Conservation (phyloP, 2,888 invertebrate genomes). For the Hypena proboscidalis region DNA sequence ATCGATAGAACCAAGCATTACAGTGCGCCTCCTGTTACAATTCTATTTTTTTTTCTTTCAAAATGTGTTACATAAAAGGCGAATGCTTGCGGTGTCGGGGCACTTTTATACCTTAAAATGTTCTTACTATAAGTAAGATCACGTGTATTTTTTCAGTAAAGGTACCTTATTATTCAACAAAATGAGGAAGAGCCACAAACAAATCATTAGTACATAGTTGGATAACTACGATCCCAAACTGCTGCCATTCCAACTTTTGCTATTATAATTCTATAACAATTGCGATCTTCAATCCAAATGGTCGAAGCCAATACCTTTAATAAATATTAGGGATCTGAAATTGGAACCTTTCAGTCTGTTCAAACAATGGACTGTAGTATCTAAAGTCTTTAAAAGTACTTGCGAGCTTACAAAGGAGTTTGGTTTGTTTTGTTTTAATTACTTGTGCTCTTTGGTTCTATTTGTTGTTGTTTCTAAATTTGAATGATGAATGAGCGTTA, state of each 20-base stretch:
- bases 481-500: background rate
- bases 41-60: no score
- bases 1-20: no score
- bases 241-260: conserved; percentile 44
- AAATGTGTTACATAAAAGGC: no score
- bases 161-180: conserved; percentile 8
- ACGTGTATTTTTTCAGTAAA: background rate
- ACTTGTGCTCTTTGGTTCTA: conserved; percentile 13
- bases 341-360: conserved; percentile 46
- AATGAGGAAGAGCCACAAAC: conserved; percentile 19
- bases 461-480: background rate
- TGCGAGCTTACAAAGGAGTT: conserved; percentile 22
- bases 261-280: conserved; percentile 53
- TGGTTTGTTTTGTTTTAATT: conserved; percentile 22
- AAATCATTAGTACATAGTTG: conserved; percentile 37
- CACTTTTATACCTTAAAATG: no score
- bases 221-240: conserved; percentile 36
- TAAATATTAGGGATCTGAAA: conserved; percentile 48
- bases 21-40: no score
- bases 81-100: no score
- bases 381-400: conserved; percentile 38
- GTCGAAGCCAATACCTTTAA: conserved; percentile 48
- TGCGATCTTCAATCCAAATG: conserved; percentile 44
- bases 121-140: no score
- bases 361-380: conserved; percentile 46